Evolutionary conservation across 2,888 invertebrate species (phyloP).

Genomic region (Amblyjoppa fuscipennis): DNA sequence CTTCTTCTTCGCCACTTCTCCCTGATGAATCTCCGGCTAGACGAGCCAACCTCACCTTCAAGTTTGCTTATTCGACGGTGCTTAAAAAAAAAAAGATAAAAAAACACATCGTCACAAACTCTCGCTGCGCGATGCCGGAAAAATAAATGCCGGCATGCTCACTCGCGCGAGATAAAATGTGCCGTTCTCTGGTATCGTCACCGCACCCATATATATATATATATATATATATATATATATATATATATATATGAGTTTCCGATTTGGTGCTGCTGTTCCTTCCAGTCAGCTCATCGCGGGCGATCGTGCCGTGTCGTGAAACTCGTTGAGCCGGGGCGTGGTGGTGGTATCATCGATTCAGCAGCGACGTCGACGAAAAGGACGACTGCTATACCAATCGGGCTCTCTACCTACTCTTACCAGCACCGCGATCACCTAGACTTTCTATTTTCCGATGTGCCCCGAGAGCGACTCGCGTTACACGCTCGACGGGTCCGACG

Average conservation of each 20-base stretch:
- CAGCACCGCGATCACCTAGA: constrained; percentile 39
- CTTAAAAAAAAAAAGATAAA: neutral
- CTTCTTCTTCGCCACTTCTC: constrained; percentile 30
- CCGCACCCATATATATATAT: neutral
- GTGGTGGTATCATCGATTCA: constrained; percentile 55
- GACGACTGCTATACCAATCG: constrained; percentile 5
- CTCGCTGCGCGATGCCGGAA: neutral
- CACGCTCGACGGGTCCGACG: constrained; percentile 52
- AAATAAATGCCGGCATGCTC: constrained; percentile 7
- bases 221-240: neutral
- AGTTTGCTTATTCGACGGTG: neutral
- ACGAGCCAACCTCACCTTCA: neutral
- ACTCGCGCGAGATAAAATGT: constrained; percentile 20
- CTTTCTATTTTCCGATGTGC: constrained; percentile 64
- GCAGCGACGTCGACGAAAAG: constrained; percentile 36
- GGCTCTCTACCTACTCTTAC: neutral
- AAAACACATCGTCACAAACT: neutral
- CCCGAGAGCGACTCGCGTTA: constrained; percentile 47
- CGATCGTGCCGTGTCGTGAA: constrained; percentile 42
- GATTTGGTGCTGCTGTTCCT: neutral
- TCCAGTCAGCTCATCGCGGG: constrained; percentile 36
- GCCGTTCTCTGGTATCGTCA: constrained; percentile 22
- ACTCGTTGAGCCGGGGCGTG: constrained; percentile 43
- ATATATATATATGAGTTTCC: neutral
- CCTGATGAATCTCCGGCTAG: constrained; percentile 20